A percentile compares a stretch with the other conserved stretches of the same genome.
Conservation (phyloP, 2,113 vertebrate genomes). For the Fulica atra region DNA sequence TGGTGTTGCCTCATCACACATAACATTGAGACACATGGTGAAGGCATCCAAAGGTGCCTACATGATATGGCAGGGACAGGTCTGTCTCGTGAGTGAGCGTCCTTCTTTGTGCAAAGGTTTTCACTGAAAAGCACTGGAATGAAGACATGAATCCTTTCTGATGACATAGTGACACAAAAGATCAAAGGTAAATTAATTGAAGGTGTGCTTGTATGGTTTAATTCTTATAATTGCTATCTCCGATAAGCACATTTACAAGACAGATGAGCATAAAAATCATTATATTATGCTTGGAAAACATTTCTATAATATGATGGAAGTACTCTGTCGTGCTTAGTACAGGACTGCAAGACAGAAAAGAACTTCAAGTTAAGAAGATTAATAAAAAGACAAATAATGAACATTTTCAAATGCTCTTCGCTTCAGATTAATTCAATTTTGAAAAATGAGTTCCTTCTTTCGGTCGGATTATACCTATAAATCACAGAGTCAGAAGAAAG, state of each 20-base stretch:
- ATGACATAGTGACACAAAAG: background rate
- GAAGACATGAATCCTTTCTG: background rate
- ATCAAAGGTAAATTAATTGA: background rate
- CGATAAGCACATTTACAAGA: background rate
- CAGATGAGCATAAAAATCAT: background rate
- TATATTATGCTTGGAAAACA: background rate
- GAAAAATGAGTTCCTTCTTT: background rate
- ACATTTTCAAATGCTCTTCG: background rate
- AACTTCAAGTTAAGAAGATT: background rate
- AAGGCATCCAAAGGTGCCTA: background rate
- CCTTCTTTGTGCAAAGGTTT: background rate
- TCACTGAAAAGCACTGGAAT: background rate
- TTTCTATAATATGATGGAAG: background rate
- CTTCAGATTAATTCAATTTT: background rate
- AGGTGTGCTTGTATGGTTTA: background rate
- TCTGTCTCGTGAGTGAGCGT: fast-evolving
- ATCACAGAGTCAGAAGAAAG: background rate
- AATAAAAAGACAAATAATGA: background rate
- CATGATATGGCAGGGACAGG: fast-evolving
- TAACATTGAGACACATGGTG: background rate
- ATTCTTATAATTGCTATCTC: background rate
- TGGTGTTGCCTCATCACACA: background rate
- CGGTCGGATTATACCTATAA: background rate
- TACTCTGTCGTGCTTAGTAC: background rate
- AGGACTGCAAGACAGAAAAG: background rate